Conservation (phyloP, 2,888 invertebrate species). For the Caenorhabditis plicata region DNA sequence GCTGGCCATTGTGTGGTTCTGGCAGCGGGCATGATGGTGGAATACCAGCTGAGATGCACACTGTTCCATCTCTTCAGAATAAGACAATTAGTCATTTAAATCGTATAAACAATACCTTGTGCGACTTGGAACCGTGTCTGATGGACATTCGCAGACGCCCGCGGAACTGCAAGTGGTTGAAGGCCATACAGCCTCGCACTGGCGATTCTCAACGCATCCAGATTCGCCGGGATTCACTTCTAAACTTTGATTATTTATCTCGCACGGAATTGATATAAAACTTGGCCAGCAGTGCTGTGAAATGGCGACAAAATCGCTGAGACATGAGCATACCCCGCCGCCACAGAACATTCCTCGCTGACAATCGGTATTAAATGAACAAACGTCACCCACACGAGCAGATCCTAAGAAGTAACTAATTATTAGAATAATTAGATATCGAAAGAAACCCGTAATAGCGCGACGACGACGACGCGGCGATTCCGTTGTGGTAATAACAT, state of each 20-base stretch:
- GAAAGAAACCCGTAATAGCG: conserved; percentile 11
- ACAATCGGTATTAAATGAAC: conserved; percentile 60
- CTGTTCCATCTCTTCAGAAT: conserved; percentile 61
- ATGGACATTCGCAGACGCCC: conserved; percentile 61
- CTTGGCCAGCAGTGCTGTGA: conserved; percentile 62
- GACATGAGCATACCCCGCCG: conserved; percentile 57
- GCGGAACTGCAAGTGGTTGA: conserved; percentile 49
- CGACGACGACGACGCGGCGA: conserved; percentile 9
- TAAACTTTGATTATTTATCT: no score
- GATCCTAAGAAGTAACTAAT: conserved; percentile 27
- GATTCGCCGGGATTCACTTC: conserved; percentile 62
- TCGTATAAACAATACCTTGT: no score
- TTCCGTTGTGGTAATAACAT: conserved; percentile 5
- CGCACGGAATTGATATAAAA: conserved; percentile 12
- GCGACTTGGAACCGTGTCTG: conserved; percentile 47
- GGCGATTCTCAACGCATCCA: conserved; percentile 59
- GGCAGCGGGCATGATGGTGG: conserved; percentile 61
- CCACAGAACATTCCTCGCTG: conserved; percentile 62
- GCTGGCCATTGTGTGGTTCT: conserved; percentile 52
- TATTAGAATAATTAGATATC: not conserved
- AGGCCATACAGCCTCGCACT: conserved; percentile 63
- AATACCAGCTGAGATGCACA: conserved; percentile 52
- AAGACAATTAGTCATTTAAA: no score
- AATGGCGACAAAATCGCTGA: conserved; percentile 59
- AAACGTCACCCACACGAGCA: conserved; percentile 56